Evolutionary conservation across 2,888 invertebrate genomes (phyloP).

Genomic region (Anthophora plumipes): DNA sequence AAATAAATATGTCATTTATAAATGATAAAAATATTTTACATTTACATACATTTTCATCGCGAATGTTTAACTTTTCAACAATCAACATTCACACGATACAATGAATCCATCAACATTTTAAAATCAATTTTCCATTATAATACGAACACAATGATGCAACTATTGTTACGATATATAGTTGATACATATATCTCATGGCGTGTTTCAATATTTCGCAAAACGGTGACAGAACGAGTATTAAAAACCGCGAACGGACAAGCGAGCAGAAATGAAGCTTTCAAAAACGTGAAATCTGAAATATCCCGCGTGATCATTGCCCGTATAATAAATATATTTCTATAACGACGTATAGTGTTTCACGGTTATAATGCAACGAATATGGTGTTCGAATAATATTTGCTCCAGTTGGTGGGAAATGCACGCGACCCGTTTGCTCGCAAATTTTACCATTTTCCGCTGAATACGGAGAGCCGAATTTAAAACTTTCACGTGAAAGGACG

Average conservation of each 20-base stretch:
- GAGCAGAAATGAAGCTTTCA: not conserved
- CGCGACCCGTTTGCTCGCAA: slow-evolving; percentile 3
- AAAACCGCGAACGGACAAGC: not conserved
- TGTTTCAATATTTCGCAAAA: not conserved
- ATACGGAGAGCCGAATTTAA: slow-evolving; percentile 2
- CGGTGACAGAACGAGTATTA: not conserved
- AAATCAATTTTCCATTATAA: not conserved
- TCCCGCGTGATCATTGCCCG: not conserved
- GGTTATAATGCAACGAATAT: slow-evolving; percentile 1
- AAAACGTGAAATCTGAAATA: not conserved
- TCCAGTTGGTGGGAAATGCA: not conserved
- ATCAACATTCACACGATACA: not conserved
- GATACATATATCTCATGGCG: not conserved
- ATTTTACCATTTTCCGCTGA: slow-evolving; percentile 8
- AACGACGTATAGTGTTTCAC: not conserved
- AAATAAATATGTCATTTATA: too few species aligned
- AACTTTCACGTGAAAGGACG: not conserved
- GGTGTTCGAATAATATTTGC: slow-evolving; percentile 17
- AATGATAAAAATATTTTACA: not conserved
- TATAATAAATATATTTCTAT: slow-evolving; percentile 16
- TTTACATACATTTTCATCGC: not conserved
- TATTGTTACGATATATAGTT: not conserved
- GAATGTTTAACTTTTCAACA: not conserved
- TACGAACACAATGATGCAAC: not conserved
- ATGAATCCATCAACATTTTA: not conserved